phyloP scores from a whole-genome alignment of 2,888 invertebrate genomes.

The Anthophora plumipes region DNA sequence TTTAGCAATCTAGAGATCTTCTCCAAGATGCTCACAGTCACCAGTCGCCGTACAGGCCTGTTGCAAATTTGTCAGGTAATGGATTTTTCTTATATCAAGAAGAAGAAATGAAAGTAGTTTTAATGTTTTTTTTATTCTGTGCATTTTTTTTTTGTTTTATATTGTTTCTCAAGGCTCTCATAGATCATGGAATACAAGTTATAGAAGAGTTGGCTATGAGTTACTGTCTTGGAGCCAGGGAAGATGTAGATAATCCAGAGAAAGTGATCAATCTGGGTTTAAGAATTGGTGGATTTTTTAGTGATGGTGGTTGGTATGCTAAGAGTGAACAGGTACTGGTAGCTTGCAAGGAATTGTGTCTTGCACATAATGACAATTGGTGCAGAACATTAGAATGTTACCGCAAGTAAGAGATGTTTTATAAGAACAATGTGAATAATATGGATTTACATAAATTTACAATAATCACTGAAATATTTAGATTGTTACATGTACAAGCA shows the following conservation, averaged over 20 bases:
- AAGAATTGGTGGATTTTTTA: slow-evolving; percentile 90
- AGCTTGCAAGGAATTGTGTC: slow-evolving; percentile 89
- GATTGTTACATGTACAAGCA: slow-evolving; percentile 93
- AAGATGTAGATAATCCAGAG: slow-evolving; percentile 69
- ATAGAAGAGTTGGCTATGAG: slow-evolving; percentile 84
- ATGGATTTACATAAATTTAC: background rate
- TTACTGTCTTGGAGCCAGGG: slow-evolving; percentile 74
- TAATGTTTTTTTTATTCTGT: background rate
- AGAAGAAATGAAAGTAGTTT: background rate
- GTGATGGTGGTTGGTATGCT: slow-evolving; percentile 94
- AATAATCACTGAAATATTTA: slow-evolving; percentile 81
- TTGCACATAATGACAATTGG: slow-evolving; percentile 86
- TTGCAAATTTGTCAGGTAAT: slow-evolving; percentile 90
- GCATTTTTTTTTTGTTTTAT: slow-evolving; percentile 15
- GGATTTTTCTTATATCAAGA: background rate
- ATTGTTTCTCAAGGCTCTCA: slow-evolving; percentile 85
- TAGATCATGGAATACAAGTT: slow-evolving; percentile 88
- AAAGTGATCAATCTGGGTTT: slow-evolving; percentile 80
- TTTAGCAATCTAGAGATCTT: slow-evolving; percentile 90
- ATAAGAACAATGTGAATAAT: background rate
- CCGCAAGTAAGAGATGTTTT: slow-evolving; percentile 88
- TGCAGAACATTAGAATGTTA: slow-evolving; percentile 92
- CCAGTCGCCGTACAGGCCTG: slow-evolving; percentile 88
- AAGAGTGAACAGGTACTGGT: slow-evolving; percentile 91
- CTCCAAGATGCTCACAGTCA: slow-evolving; percentile 89